phyloP scores from a whole-genome alignment of 1,140 invertebrate species.

The Delia radicum region DNA sequence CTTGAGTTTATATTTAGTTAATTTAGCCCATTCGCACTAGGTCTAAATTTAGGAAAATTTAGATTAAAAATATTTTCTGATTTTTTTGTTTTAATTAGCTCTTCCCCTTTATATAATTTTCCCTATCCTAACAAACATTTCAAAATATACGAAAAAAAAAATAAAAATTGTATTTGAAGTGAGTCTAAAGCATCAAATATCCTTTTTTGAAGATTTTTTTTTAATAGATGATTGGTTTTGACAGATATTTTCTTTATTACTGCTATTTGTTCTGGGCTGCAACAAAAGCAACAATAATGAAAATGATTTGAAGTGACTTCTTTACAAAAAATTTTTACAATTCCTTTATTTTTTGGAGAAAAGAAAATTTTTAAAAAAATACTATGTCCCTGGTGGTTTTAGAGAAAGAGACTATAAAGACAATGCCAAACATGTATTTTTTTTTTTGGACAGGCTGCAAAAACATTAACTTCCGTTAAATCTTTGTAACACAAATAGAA shows the following conservation, averaged over 20 bases:
- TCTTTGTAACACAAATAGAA: too few species aligned
- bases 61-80: too few species aligned
- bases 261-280: background rate
- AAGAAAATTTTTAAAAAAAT: too few species aligned
- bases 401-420: background rate
- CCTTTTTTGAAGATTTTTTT: background rate
- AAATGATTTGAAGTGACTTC: background rate
- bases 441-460: background rate
- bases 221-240: conserved; percentile 40
- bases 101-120: too few species aligned
- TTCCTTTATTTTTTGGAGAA: background rate
- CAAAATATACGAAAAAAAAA: too few species aligned
- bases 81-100: too few species aligned
- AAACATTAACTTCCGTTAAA: background rate
- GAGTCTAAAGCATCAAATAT: background rate
- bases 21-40: too few species aligned
- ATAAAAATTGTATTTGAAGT: too few species aligned
- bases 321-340: background rate
- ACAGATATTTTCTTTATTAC: conserved; percentile 35
- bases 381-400: background rate
- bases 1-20: too few species aligned
- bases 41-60: too few species aligned
- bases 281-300: background rate
- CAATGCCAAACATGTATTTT: background rate
- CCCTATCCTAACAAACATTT: too few species aligned